Base-by-base conservation (phyloP, 2,797 vertebrate species). In the Podarcis lilfordi region DNA sequence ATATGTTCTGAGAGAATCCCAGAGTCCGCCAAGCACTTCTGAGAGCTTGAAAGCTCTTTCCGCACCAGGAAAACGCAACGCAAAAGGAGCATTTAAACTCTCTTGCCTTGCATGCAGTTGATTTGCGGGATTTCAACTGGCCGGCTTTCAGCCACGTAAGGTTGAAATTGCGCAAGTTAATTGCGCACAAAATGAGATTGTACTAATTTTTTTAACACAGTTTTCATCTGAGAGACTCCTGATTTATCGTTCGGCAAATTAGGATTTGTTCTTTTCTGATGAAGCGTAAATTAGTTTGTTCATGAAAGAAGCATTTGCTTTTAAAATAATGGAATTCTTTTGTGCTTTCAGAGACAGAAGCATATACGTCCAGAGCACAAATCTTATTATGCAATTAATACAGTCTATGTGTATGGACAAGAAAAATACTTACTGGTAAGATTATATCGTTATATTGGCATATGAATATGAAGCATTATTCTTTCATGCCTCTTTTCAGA, bases 341-440 rank as follows among this genome's bases (percentile, higher is more conserved):
- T 90, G 50, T 88, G 5, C 92, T 96, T 97, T 91, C 97, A 99
- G 98, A 97, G 95, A 88, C 98, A 99, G 94, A 98, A 96, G 95
- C 97, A 95, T 90, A 98, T 99, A 88, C 97, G 97, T 91, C 98
- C 98, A 92, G 98, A 99, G 90, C 98, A 99, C 96, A 99, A 98
- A 93, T 99, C 99, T 27, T 97, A 97, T 92, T 99, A 99, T 61
- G 98, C 98, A 80, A 98, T 99, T 95, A 99, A 98, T 92, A 98
- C 98, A 6, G 98, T 98, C 85, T 99, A 99, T 83, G 98, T 99
- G 2, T 99, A 99, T 4, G 98, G 98, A 86, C 99, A 99, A 96
- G 99, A 99, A 95, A 99, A 99, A 93, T 99, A 99, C 92, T 97
- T 99, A 92, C 96, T 99, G 97, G 99, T 99, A 97, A 98, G 98